Conservation (phyloP, 2,113 vertebrate species). For the Salvelinus alpinus region DNA sequence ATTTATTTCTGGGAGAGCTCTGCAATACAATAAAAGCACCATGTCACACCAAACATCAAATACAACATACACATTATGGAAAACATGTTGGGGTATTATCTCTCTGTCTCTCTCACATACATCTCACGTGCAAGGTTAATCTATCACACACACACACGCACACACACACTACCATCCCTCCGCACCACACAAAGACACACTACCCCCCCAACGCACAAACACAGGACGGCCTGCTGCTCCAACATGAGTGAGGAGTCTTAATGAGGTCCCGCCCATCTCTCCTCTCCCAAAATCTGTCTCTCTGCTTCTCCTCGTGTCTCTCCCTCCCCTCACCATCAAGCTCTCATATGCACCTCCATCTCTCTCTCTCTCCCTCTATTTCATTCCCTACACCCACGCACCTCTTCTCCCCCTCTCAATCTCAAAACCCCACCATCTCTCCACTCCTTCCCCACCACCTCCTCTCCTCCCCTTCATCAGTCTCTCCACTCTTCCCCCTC, state of each 20-base stretch:
- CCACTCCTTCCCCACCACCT: background rate
- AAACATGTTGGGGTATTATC: too few relatives aligned
- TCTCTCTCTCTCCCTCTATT: background rate
- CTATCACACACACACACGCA: background rate
- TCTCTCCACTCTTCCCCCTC: background rate
- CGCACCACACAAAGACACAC: too few relatives aligned
- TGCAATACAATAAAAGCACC: too few relatives aligned
- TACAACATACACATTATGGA: too few relatives aligned
- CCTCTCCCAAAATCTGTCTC: background rate
- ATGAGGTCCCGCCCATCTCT: constrained; percentile 56
- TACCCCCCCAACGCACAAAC: background rate
- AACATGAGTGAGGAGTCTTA: constrained; percentile 54
- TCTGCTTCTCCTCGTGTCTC: background rate
- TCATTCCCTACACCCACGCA: background rate
- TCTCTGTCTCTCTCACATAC: constrained; percentile 2
- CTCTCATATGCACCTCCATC: background rate
- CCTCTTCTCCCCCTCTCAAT: background rate
- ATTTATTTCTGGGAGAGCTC: too few relatives aligned
- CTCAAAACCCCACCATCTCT: background rate
- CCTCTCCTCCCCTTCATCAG: background rate
- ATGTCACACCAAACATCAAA: too few relatives aligned
- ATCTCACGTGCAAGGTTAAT: background rate
- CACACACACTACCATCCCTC: background rate
- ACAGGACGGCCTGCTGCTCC: constrained; percentile 35
- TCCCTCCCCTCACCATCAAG: background rate